Evolutionary conservation across 2,888 invertebrate genomes (phyloP).

Genomic region (Crossocerus cetratus): DNA sequence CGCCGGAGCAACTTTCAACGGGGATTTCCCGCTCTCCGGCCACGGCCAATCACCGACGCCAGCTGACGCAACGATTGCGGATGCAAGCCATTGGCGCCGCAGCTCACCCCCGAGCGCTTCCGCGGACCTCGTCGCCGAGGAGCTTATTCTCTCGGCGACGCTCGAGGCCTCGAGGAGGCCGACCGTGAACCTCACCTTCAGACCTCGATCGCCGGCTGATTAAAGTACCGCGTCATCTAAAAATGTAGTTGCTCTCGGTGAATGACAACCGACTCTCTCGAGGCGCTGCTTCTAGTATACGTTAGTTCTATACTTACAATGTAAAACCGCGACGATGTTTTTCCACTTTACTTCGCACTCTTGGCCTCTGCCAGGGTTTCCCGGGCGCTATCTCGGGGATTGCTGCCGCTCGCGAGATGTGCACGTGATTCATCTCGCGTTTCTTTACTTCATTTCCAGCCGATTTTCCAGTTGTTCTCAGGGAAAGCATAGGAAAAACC

Average conservation of each 20-base stretch:
- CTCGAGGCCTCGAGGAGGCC: background rate
- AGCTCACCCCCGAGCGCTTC: background rate
- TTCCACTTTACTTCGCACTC: background rate
- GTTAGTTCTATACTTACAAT: no score
- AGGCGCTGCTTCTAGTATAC: no score
- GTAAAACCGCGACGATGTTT: background rate
- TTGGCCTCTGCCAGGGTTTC: background rate
- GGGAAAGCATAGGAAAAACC: background rate
- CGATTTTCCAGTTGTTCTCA: no score
- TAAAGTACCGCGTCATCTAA: no score
- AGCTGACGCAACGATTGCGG: constrained; percentile 57
- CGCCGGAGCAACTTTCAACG: constrained; percentile 61
- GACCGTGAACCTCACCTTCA: no score
- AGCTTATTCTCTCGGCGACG: background rate
- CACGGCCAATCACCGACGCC: constrained; percentile 61
- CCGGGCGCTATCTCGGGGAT: background rate
- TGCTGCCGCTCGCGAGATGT: background rate
- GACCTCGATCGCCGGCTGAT: no score
- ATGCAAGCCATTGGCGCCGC: constrained; percentile 51
- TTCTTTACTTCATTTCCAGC: no score
- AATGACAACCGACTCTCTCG: no score
- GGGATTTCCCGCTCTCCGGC: constrained; percentile 70
- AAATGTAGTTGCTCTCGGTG: no score
- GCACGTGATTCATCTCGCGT: constrained; percentile 1
- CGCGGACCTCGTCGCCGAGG: background rate